Evolutionary conservation across 2,113 vertebrate species (phyloP).

Genomic region (Rhegmatorhina hoffmannsi): DNA sequence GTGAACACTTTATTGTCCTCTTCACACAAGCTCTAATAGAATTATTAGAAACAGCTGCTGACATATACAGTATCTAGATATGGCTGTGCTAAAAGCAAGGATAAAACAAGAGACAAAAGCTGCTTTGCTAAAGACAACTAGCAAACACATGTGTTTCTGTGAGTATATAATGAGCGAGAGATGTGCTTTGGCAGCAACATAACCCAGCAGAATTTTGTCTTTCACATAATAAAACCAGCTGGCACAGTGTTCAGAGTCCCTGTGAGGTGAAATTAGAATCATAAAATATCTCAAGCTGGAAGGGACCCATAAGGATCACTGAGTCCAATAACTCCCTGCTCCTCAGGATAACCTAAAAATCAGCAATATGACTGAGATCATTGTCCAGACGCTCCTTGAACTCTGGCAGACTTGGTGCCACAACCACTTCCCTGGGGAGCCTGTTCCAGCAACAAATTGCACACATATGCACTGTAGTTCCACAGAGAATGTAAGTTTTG

Average conservation of each 20-base stretch:
- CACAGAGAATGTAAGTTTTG: background rate
- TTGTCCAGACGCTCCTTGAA: background rate
- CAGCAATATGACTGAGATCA: background rate
- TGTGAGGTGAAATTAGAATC: conserved; percentile 1
- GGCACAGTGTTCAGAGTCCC: background rate
- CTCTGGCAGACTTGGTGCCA: background rate
- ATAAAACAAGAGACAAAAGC: background rate
- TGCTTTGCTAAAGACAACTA: background rate
- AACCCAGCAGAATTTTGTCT: background rate
- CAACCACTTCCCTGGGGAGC: background rate
- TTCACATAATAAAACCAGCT: conserved; percentile 24
- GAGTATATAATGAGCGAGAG: background rate
- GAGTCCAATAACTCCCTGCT: background rate
- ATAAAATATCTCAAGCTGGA: background rate
- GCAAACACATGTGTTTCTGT: background rate
- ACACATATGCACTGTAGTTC: background rate
- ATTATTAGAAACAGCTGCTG: conserved; percentile 22
- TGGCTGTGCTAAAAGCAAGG: background rate
- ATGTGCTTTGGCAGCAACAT: conserved; percentile 36
- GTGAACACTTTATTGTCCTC: background rate
- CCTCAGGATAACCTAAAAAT: background rate
- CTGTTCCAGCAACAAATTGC: background rate
- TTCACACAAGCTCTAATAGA: background rate
- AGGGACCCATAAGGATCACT: background rate
- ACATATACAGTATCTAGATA: background rate